Evolutionary conservation across 2,797 vertebrate species (phyloP).

Genomic region (Yasuhikotakia modesta): DNA sequence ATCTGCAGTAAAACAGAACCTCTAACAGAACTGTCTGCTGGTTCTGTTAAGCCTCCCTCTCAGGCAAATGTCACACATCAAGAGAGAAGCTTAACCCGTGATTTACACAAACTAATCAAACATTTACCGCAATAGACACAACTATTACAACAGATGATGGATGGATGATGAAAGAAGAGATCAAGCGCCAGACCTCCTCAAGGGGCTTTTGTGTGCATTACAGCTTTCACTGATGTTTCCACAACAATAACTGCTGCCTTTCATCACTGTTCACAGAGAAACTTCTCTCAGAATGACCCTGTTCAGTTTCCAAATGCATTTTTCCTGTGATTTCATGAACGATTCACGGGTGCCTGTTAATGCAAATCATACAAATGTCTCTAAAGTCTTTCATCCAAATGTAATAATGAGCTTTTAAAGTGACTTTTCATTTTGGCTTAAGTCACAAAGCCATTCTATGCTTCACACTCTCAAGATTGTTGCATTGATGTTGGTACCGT

Average conservation of each 20-base stretch:
- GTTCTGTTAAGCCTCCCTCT: conserved; percentile 9
- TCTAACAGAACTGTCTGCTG: background rate
- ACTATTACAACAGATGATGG: conserved; percentile 10
- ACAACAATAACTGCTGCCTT: background rate
- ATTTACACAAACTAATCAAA: conserved; percentile 22
- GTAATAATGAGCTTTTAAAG: background rate
- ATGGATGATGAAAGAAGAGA: conserved; percentile 20
- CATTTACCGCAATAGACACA: conserved; percentile 12
- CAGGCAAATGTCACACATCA: conserved; percentile 14
- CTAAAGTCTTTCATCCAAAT: background rate
- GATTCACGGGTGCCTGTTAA: background rate
- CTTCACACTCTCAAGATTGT: background rate
- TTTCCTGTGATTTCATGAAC: background rate
- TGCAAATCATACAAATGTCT: background rate
- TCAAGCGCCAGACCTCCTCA: background rate
- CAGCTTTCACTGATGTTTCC: conserved; percentile 11
- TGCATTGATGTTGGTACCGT: too few species aligned
- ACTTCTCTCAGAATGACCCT: background rate
- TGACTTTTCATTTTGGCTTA: background rate
- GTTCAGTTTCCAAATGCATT: background rate
- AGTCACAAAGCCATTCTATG: background rate
- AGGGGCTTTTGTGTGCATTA: background rate
- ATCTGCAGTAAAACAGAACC: too few species aligned
- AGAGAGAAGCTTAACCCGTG: conserved; percentile 24
- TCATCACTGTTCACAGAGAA: background rate